These are phyloP conservation scores for Amblyopsis rosae DNA, from an alignment of 2,113 vertebrate genomes.

Conservation along the genomic window DNA sequence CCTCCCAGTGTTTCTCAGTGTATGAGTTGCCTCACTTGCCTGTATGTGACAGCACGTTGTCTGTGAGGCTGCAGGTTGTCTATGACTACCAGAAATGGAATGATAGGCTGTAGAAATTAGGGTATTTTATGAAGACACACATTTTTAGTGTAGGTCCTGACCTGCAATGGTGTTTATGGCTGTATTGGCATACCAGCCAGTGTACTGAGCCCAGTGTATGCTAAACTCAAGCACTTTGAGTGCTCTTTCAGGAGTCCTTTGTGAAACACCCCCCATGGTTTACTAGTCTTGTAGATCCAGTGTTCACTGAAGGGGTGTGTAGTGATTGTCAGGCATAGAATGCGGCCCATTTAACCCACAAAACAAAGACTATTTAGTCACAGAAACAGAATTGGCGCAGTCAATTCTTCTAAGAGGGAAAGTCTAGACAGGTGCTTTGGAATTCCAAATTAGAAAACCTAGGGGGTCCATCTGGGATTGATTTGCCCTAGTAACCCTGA, in stretches of 20 bases:
- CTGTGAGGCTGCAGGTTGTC: constrained; percentile 15
- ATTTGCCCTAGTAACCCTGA: constrained; percentile 44
- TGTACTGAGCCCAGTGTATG: constrained; percentile 5
- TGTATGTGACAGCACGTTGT: not conserved
- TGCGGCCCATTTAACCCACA: too few species aligned
- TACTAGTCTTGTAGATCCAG: constrained; percentile 43
- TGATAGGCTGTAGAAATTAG: not conserved
- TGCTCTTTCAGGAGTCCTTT: constrained; percentile 15
- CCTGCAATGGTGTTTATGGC: not conserved
- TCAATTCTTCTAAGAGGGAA: constrained; percentile 15
- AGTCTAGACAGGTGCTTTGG: constrained; percentile 49
- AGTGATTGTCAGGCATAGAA: constrained; percentile 7
- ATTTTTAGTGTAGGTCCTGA: not conserved
- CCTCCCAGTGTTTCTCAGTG: constrained; percentile 2
- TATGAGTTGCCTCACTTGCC: too few species aligned
- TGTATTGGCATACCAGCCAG: not conserved
- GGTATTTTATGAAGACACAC: not conserved
- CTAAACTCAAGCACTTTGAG: constrained; percentile 17
- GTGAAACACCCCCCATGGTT: constrained; percentile 27
- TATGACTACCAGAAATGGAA: not conserved
- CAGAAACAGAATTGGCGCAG: constrained; percentile 8
- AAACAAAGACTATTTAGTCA: constrained; percentile 5
- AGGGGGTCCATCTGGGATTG: constrained; percentile 52
- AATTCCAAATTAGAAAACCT: constrained; percentile 25
- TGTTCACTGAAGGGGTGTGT: constrained; percentile 14